Evolutionary conservation across 2,113 vertebrate genomes (phyloP).

Genomic region (Clarias macrocephalus): DNA sequence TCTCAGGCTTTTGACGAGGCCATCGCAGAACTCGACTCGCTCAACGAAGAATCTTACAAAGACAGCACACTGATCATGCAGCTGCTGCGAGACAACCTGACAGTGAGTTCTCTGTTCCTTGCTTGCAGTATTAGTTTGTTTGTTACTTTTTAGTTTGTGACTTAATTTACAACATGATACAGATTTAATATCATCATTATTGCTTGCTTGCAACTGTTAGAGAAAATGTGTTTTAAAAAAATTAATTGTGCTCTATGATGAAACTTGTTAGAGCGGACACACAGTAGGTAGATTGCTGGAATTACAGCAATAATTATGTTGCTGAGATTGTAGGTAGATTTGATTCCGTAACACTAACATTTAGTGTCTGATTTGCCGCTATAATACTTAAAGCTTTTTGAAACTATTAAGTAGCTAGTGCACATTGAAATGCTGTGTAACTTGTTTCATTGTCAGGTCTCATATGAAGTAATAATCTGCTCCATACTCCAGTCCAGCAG

Average conservation of each 20-base stretch:
- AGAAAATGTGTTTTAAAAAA: neutral
- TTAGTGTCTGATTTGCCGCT: no score
- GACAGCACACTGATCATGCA: slow-evolving; percentile 99
- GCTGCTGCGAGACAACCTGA: slow-evolving; percentile 98
- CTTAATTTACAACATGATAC: neutral
- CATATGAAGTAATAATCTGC: no score
- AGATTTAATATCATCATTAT: neutral
- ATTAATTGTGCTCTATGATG: neutral
- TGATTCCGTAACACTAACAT: no score
- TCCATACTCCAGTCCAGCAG: no score
- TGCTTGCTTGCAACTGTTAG: neutral
- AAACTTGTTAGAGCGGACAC: neutral
- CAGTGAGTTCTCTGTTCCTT: slow-evolving; percentile 60
- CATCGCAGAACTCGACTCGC: slow-evolving; percentile 85
- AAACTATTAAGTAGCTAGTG: no score
- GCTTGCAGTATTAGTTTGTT: neutral
- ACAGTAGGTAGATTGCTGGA: no score
- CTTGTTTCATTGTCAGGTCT: no score
- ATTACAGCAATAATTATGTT: no score
- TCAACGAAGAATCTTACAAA: slow-evolving; percentile 93
- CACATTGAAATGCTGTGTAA: no score
- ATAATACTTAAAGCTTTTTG: no score
- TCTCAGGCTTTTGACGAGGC: slow-evolving; percentile 92
- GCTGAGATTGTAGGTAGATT: no score
- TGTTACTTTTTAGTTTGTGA: neutral